Conservation (phyloP, 2,888 invertebrate species). For the Himalopsyche tibetana region DNA sequence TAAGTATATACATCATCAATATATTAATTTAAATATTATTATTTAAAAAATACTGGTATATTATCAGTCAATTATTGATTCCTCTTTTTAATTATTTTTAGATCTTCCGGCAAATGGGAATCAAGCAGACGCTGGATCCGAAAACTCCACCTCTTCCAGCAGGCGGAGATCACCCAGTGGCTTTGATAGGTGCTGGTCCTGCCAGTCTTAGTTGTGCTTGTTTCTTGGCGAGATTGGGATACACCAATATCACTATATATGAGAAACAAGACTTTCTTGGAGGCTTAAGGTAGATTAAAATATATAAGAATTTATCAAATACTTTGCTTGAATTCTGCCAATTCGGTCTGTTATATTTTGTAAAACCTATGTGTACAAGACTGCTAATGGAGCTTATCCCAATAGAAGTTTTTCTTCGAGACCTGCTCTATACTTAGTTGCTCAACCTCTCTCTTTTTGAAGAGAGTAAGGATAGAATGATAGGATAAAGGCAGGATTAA, state of each 20-base stretch:
- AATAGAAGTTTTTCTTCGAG: no score
- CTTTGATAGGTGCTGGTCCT: conserved; percentile 95
- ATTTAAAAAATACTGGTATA: no score
- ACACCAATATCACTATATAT: conserved; percentile 92
- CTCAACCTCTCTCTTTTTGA: no score
- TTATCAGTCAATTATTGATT: no score
- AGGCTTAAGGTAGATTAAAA: conserved; percentile 84
- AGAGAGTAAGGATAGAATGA: no score
- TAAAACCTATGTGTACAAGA: no score
- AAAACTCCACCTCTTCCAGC: conserved; percentile 77
- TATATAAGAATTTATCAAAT: not conserved
- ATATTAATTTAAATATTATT: no score
- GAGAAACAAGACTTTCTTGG: conserved; percentile 93
- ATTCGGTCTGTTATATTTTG: no score
- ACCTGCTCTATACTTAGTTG: no score
- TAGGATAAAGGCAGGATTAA: no score
- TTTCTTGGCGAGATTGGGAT: conserved; percentile 95
- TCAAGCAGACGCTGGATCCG: conserved; percentile 91
- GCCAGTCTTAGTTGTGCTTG: conserved; percentile 98
- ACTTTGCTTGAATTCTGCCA: not conserved
- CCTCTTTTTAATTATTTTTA: conserved; percentile 68
- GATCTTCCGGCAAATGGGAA: conserved; percentile 95
- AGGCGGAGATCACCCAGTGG: conserved; percentile 84
- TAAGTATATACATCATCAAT: no score
- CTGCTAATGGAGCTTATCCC: no score